phyloP scores from a whole-genome alignment of 2,888 invertebrate genomes.

The Cephus pulcher region DNA sequence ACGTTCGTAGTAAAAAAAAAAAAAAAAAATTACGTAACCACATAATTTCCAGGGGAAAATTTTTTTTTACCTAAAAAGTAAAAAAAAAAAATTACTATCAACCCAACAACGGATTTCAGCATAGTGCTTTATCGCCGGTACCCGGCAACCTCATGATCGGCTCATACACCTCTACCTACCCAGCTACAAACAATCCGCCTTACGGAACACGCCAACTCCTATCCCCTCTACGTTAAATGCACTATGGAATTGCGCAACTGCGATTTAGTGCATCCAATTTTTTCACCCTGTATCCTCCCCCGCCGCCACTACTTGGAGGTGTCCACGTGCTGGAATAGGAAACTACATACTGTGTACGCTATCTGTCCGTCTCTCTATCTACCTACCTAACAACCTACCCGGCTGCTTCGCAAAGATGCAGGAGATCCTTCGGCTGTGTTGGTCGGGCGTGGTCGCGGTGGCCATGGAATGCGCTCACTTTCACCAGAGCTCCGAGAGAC shows the following conservation, averaged over 20 bases:
- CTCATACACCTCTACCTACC: neutral
- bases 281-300: constrained; percentile 19
- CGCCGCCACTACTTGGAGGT: neutral
- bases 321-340: constrained; percentile 1
- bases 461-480: constrained; percentile 67
- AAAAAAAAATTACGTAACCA: neutral
- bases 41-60: neutral
- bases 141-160: neutral
- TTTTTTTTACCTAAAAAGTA: neutral
- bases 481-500: constrained; percentile 52
- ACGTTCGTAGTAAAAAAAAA: neutral
- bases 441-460: constrained; percentile 66
- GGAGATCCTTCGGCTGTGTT: constrained; percentile 42
- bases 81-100: neutral
- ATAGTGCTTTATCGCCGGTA: neutral
- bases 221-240: neutral
- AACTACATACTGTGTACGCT: neutral
- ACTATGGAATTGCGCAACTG: constrained; percentile 18
- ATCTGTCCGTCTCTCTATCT: neutral
- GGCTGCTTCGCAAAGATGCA: constrained; percentile 32
- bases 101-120: neutral
- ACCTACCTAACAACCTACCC: neutral
- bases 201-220: neutral
- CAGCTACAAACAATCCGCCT: neutral
- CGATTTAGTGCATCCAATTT: constrained; percentile 21